Evolutionary conservation across 2,797 vertebrate genomes (phyloP).

Genomic region (Allobates femoralis): DNA sequence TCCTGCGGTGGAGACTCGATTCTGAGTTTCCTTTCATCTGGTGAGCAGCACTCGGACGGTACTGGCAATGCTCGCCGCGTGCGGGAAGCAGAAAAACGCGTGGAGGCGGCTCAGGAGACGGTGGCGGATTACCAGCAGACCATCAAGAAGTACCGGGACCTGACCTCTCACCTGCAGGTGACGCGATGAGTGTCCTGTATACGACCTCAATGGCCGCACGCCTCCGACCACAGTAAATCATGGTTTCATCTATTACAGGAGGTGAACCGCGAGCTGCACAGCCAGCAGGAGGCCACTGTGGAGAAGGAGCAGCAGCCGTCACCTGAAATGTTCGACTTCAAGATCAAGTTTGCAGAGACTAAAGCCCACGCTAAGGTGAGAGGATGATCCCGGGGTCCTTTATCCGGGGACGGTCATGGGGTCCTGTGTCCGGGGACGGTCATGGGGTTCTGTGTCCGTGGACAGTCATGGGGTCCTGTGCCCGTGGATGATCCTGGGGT

Average conservation of each 20-base stretch:
- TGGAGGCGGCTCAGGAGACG: conserved; percentile 94
- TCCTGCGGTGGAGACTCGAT: too few relatives aligned
- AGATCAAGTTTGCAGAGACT: conserved; percentile 98
- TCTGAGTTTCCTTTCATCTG: too few relatives aligned
- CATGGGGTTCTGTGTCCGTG: too few relatives aligned
- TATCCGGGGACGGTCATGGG: too few relatives aligned
- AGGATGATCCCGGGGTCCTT: too few relatives aligned
- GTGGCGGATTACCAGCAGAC: conserved; percentile 97
- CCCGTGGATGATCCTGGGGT: too few relatives aligned
- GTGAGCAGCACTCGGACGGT: conserved; percentile 95
- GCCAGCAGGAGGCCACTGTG: conserved; percentile 86
- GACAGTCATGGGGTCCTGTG: too few relatives aligned
- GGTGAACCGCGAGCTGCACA: conserved; percentile 91
- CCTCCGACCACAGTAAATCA: not conserved
- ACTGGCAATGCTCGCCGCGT: conserved; percentile 81
- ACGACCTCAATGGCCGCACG: not conserved
- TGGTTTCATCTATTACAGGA: conserved; percentile 77
- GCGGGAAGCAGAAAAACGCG: conserved; percentile 87
- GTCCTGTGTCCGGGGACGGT: too few relatives aligned
- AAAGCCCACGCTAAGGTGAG: conserved; percentile 96
- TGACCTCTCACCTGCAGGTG: conserved; percentile 94
- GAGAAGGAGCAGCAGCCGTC: conserved; percentile 90
- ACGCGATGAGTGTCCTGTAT: not conserved
- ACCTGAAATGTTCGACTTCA: conserved; percentile 96
- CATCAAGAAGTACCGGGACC: conserved; percentile 94